A percentile compares a stretch with the other conserved stretches of the same genome.
Conservation (phyloP, 2,113 vertebrate species). For the Procavia capensis region DNA sequence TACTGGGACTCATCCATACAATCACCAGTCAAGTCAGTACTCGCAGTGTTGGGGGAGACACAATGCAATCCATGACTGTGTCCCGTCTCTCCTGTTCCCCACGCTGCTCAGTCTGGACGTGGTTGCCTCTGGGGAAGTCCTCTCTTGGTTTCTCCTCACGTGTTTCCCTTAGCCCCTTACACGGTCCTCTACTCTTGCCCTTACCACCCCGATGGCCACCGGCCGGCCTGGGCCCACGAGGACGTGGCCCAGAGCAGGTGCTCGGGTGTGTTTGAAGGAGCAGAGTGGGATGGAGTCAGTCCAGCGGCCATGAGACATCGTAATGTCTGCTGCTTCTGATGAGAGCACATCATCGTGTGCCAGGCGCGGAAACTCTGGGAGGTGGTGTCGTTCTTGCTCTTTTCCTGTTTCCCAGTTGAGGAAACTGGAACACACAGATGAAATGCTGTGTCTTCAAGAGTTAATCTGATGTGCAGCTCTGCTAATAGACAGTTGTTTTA, state of each 20-base stretch:
- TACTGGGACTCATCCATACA: too few relatives aligned
- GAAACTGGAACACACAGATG: not conserved
- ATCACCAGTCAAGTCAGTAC: too few relatives aligned
- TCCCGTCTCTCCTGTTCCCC: too few relatives aligned
- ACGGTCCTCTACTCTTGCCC: not conserved
- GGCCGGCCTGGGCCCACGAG: not conserved
- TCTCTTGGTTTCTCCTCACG: not conserved
- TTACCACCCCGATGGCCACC: not conserved
- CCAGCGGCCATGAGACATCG: not conserved
- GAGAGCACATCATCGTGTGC: not conserved
- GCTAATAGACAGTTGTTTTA: not conserved
- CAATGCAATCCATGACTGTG: too few relatives aligned
- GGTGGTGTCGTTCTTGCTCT: not conserved
- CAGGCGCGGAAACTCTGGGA: not conserved
- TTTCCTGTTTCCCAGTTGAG: not conserved
- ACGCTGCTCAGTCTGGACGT: too few relatives aligned
- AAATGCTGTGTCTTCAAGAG: not conserved
- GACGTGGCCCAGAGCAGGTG: not conserved
- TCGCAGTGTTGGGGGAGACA: too few relatives aligned
- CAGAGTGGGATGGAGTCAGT: not conserved
- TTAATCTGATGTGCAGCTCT: not conserved
- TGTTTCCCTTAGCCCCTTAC: not conserved
- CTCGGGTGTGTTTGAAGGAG: not conserved
- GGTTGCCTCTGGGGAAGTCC: too few relatives aligned
- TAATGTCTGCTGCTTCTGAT: not conserved